Conservation (phyloP, 2,888 invertebrate genomes). For the Caenorhabditis angaria region DNA sequence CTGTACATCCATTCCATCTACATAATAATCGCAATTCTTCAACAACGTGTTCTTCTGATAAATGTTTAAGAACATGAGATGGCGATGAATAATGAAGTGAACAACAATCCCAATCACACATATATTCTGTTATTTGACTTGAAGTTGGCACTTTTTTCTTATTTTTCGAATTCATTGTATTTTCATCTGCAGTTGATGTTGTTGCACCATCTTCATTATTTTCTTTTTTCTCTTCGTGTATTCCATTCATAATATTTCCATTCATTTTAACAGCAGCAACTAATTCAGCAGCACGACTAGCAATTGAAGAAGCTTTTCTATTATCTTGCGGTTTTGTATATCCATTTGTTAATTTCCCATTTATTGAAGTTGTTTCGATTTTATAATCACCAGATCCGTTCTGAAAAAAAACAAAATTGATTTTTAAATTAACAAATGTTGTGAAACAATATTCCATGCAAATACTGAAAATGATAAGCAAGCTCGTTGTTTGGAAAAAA, state of each 20-base stretch:
- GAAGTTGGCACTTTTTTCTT: slow-evolving; percentile 9
- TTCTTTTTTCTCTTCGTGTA: slow-evolving; percentile 4
- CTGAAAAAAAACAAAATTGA: slow-evolving; percentile 16
- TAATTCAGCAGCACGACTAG: slow-evolving; percentile 23
- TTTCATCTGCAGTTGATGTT: neutral
- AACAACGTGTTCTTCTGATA: slow-evolving; percentile 57
- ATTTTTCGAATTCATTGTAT: neutral
- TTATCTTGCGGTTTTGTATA: slow-evolving; percentile 10
- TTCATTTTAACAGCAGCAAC: slow-evolving; percentile 22
- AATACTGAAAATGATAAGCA: neutral
- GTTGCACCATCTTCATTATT: slow-evolving; percentile 14
- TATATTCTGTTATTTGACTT: slow-evolving; percentile 36
- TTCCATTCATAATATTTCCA: slow-evolving; percentile 5
- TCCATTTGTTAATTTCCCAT: slow-evolving; percentile 27
- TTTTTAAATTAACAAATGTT: slow-evolving; percentile 1
- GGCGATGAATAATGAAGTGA: slow-evolving; percentile 48
- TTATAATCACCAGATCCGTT: slow-evolving; percentile 8
- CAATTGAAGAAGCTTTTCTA: slow-evolving; percentile 24
- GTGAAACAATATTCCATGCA: neutral
- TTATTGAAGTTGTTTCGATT: slow-evolving; percentile 7
- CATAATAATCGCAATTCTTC: slow-evolving; percentile 47
- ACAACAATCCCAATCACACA: slow-evolving; percentile 71
- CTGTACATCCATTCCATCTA: slow-evolving; percentile 66
- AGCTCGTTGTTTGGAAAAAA: no score
- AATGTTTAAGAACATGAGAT: slow-evolving; percentile 56